Evolutionary conservation across 2,113 vertebrate genomes (phyloP).

Genomic region (Entosphenus tridentatus): DNA sequence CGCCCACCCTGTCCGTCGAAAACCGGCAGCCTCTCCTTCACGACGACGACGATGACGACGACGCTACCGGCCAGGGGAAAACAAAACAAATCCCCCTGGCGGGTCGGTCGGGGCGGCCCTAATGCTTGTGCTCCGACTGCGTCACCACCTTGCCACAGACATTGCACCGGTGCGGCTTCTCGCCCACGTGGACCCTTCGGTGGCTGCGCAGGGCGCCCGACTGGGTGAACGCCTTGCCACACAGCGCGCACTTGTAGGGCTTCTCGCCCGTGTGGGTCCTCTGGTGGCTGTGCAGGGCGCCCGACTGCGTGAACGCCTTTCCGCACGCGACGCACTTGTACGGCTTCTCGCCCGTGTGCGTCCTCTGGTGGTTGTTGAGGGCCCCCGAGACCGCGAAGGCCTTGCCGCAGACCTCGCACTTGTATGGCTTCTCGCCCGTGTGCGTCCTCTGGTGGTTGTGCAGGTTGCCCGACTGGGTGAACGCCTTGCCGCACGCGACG

Average conservation of each 20-base stretch:
- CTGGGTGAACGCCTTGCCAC: not conserved
- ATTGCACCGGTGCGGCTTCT: not conserved
- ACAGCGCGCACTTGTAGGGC: not conserved
- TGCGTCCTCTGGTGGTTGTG: not conserved
- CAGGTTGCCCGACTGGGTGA: not conserved
- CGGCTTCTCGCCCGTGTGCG: not conserved
- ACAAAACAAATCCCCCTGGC: no score
- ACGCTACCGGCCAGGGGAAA: no score
- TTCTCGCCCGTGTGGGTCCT: not conserved
- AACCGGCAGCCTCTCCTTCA: no score
- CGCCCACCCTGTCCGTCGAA: no score
- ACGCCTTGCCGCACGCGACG: not conserved
- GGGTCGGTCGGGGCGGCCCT: no score
- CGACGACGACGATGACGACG: no score
- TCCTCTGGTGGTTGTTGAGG: not conserved
- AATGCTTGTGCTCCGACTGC: not conserved
- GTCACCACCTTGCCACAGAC: not conserved
- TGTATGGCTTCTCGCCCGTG: not conserved
- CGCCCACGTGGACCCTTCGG: constrained; percentile 25
- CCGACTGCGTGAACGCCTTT: not conserved
- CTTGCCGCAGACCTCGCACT: not conserved
- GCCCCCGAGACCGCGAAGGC: not conserved
- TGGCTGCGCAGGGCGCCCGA: not conserved
- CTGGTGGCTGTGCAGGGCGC: not conserved
- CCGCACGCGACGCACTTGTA: not conserved